phyloP scores from a whole-genome alignment of 2,888 invertebrate genomes.

The Adela reaumurella region DNA sequence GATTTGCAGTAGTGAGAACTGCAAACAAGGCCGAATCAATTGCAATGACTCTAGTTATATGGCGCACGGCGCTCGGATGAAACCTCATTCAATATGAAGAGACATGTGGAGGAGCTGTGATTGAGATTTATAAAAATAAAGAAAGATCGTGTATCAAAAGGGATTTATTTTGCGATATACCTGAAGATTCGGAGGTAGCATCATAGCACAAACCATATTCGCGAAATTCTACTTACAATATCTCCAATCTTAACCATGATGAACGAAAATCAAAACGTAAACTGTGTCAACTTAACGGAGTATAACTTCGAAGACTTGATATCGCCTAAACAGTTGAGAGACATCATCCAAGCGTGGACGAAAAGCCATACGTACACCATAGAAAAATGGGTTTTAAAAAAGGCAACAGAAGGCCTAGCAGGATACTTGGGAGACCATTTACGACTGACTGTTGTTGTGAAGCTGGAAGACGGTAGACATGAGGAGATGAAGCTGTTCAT shows the following conservation, averaged over 20 bases:
- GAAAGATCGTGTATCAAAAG: too few species aligned
- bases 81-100: too few species aligned
- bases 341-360: not conserved
- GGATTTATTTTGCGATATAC: too few species aligned
- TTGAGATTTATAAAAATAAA: too few species aligned
- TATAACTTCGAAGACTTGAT: not conserved
- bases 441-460: conserved; percentile 20
- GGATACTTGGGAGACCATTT: conserved; percentile 39
- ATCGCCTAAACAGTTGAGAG: not conserved
- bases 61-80: too few species aligned
- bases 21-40: too few species aligned
- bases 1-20: too few species aligned
- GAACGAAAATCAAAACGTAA: not conserved
- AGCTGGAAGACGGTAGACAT: conserved; percentile 12
- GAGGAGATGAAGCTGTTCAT: conserved; percentile 21
- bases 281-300: not conserved
- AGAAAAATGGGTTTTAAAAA: conserved; percentile 10
- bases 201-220: too few species aligned
- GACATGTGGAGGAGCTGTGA: too few species aligned
- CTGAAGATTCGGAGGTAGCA: too few species aligned
- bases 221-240: too few species aligned
- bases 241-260: not conserved
- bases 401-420: conserved; percentile 25
- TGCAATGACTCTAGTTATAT: too few species aligned
- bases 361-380: not conserved